Base-by-base conservation (phyloP, 2,888 invertebrate genomes). In the Aplocera efformata region DNA sequence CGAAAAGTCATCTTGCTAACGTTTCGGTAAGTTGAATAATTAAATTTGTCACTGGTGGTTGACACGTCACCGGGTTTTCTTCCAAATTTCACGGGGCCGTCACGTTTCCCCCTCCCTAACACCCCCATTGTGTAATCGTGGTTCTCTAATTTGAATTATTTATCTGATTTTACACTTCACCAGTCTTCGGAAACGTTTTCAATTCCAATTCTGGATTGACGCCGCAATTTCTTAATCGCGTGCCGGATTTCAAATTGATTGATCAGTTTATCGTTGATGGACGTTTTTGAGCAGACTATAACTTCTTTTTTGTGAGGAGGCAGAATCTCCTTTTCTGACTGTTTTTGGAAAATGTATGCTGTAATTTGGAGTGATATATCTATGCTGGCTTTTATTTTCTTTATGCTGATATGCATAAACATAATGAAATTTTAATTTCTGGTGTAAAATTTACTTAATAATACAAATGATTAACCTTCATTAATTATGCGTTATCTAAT, bases 1-100 rank as follows among this genome's bases (percentile, higher is more conserved):
- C 66, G 79, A 82, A 80, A 83, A 86, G 84, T 85, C 84, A 82
- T 88, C 82, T 79, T 77, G 79, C 75, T 85, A 85, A 85, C 85
- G 80, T 85, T 85, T 83, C 83, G 75, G 78, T 82, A 83, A 85
- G 80, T 83, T 83, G 84, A 85, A 85, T 88, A 88, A 88, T 86
- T 84, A 76, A 84, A 85, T 88, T 86, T 86, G 85, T 86, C 86
- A 84, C 63, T 64, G 65, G 77, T 74, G 84, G 81, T 84, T 89
- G 88, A 84, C 88, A 77, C 78, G 79, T 75, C 77, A 78, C 77
- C 71, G 75, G 76, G 76, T 81, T 84, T 85, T 84, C 79, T 82
- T 79, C 73, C 58, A 60, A 77, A 66, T 79, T 83, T 79, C 60
- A 62, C 64, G 67, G 68, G 77, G 73, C 72, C 76, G 82, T 81